phyloP scores from a whole-genome alignment of 2,797 vertebrate species.

The Coluber constrictor region DNA sequence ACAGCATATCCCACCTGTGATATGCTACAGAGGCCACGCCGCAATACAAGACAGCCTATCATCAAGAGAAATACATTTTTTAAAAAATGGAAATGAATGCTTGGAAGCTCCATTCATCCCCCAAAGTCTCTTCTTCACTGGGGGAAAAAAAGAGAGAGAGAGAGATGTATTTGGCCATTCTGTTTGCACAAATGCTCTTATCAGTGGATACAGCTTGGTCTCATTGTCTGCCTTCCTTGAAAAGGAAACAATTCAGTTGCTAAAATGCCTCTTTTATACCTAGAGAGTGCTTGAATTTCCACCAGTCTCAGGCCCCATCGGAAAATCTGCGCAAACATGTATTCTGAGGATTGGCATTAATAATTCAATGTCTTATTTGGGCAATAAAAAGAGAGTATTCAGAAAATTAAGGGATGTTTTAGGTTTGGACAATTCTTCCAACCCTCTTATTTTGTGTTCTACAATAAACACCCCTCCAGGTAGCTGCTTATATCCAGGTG shows the following conservation, averaged over 20 bases:
- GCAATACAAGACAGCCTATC: background rate
- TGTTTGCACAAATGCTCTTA: background rate
- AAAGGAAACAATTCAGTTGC: background rate
- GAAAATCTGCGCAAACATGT: constrained; percentile 41
- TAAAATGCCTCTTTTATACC: constrained; percentile 25
- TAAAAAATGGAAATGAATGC: background rate
- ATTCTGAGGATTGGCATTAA: constrained; percentile 28
- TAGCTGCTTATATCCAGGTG: background rate
- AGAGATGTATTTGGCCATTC: background rate
- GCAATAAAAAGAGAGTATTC: constrained; percentile 34
- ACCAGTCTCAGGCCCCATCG: constrained; percentile 15
- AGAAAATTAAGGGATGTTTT: constrained; percentile 21
- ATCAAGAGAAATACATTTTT: background rate
- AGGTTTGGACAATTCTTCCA: constrained; percentile 31
- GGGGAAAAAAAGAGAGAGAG: background rate
- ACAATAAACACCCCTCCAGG: background rate
- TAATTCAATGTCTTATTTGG: constrained; percentile 28
- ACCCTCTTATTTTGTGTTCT: background rate
- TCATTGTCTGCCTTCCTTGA: constrained; percentile 16
- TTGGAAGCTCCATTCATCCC: background rate
- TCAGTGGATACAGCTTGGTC: background rate
- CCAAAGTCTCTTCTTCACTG: background rate
- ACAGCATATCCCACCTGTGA: background rate
- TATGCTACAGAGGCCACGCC: no score
- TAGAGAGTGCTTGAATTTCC: constrained; percentile 17